Evolutionary conservation across 1,140 invertebrate species (phyloP), one percentile per base, ranked within the genome.

Genomic region (Polyergus mexicanus): DNA sequence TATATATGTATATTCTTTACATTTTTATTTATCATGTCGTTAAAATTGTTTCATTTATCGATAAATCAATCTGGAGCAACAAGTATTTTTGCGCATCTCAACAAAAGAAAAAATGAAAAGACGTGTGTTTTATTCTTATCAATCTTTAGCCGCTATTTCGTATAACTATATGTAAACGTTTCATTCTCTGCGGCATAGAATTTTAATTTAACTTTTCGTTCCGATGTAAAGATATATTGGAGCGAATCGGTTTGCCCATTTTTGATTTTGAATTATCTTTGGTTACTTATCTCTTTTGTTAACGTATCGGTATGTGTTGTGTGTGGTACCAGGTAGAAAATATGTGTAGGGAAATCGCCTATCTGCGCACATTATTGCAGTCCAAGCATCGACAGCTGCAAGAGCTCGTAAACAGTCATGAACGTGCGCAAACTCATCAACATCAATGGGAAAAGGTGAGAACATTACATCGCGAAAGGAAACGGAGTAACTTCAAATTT

Each of bases 261-360:
- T 65, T 65, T 65, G 32, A 77, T 86, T 80, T 85, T 77, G 80
- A 87, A 89, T 78, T 58, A 78, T 78, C 32, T 71, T 90, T 63
- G 90, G 78, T 90, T 69, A 84, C 41, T 93, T 94, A 88, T 77
- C 76, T 89, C 92, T 90, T 94, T 92, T 93, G 93, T 94, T 95
- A 94, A 94, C 92, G 92, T 90, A 94, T 94, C 93, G 92, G 90
- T 94, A 89, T 94, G 89, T 93, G 76, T 93, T 51, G 92, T 94
- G 92, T 95, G 90, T 94, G 93, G 90, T 94, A 94, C 93, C 93
- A 95, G 94, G 94, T 95, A 95, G 94, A 95, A 95, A 95, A 89
- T 95, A 94, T 95, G 92, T 94, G 94, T 95, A 95, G 94, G 93
- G 94, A 95, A 95, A 92, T 95, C 91, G 92, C 94, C 93, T 95